Evolutionary conservation across 1,140 invertebrate species (phyloP).

Genomic region (Oryctes rhinoceros): DNA sequence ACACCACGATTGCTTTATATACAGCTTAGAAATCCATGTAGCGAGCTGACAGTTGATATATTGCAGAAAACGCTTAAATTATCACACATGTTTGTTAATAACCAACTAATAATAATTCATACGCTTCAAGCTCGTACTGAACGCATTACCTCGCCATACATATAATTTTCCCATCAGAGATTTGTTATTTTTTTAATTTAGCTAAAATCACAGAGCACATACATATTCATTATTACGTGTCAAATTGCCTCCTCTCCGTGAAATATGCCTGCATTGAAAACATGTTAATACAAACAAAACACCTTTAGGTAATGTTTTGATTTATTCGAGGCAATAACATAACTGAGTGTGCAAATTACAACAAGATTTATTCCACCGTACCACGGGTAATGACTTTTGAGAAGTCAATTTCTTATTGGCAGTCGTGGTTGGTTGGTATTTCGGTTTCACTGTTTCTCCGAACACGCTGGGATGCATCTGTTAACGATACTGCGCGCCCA

Average conservation of each 20-base stretch:
- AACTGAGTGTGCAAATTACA: constrained; percentile 41
- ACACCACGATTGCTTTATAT: not conserved
- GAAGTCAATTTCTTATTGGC: constrained; percentile 41
- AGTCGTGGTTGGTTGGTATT: constrained; percentile 18
- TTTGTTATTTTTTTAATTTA: constrained; percentile 36
- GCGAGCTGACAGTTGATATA: constrained; percentile 16
- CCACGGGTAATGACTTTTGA: constrained; percentile 37
- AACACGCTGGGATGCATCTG: not conserved
- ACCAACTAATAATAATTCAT: constrained; percentile 36
- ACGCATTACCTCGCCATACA: constrained; percentile 14
- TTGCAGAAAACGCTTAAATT: constrained; percentile 14
- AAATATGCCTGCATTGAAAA: constrained; percentile 34
- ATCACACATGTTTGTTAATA: constrained; percentile 35
- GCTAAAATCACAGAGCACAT: constrained; percentile 24
- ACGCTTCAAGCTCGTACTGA: constrained; percentile 19
- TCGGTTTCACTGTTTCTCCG: constrained; percentile 20
- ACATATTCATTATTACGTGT: constrained; percentile 37
- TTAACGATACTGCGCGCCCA: not conserved
- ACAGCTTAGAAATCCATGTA: constrained; percentile 1
- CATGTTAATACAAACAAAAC: constrained; percentile 41
- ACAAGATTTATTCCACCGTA: constrained; percentile 38
- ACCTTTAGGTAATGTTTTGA: constrained; percentile 34
- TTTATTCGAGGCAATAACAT: constrained; percentile 39
- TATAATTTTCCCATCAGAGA: constrained; percentile 36
- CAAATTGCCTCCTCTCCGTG: constrained; percentile 35